phyloP scores from a whole-genome alignment of 2,888 invertebrate genomes.

The Sussaba pulchella region DNA sequence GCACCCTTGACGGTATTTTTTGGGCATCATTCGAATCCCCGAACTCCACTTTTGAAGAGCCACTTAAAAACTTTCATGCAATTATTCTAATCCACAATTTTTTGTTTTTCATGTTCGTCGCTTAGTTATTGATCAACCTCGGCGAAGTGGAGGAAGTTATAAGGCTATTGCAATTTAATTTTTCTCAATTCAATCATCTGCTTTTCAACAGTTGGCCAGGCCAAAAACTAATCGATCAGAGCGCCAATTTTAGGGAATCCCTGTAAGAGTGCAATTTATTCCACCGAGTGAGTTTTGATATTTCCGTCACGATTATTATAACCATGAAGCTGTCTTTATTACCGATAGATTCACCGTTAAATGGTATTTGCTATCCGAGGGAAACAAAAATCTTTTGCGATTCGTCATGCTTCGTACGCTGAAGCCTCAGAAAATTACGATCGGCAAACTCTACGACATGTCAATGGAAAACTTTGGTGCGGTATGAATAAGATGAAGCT shows the following conservation, averaged over 20 bases:
- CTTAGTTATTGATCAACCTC: constrained; percentile 43
- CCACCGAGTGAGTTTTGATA: too few species aligned
- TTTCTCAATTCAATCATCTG: constrained; percentile 41
- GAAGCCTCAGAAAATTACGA: constrained; percentile 23
- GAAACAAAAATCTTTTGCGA: constrained; percentile 20
- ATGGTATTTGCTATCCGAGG: background rate
- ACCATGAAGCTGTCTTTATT: background rate
- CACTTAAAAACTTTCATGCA: too few species aligned
- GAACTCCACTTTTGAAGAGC: too few species aligned
- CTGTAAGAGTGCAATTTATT: constrained; percentile 44
- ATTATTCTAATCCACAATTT: too few species aligned
- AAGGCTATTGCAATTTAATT: constrained; percentile 35
- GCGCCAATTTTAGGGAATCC: constrained; percentile 36
- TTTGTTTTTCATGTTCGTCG: background rate
- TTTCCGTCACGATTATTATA: too few species aligned
- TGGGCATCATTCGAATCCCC: too few species aligned
- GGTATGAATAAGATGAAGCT: too few species aligned
- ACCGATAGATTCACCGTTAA: background rate
- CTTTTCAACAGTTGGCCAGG: constrained; percentile 60
- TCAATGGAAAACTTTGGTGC: background rate
- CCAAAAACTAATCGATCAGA: constrained; percentile 51
- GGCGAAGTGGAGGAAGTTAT: constrained; percentile 43
- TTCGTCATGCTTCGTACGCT: constrained; percentile 41
- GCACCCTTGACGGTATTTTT: too few species aligned
- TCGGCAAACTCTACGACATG: background rate